Evolutionary conservation across 2,888 invertebrate genomes (phyloP).

Genomic region (Drosophila kanekoi): DNA sequence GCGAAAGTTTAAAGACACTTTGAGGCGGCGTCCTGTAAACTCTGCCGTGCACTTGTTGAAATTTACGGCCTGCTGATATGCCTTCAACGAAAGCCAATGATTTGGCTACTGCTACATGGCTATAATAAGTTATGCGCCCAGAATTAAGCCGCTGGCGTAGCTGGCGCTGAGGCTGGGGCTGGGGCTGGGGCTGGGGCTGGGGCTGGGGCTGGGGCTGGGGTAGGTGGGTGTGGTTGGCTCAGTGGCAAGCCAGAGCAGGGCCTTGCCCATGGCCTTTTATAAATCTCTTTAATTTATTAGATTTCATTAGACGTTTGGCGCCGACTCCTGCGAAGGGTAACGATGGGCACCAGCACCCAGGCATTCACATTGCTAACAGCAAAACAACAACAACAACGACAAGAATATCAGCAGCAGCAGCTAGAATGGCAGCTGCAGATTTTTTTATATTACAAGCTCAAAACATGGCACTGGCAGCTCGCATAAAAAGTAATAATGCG

Average conservation of each 20-base stretch:
- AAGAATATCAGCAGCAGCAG: neutral
- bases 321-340: slow-evolving; percentile 51
- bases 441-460: slow-evolving; percentile 74
- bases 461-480: slow-evolving; percentile 54
- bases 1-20: slow-evolving; percentile 48
- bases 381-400: slow-evolving; percentile 5
- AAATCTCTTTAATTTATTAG: slow-evolving; percentile 80
- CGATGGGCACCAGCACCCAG: slow-evolving; percentile 5
- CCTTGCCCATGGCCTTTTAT: slow-evolving; percentile 62
- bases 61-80: slow-evolving; percentile 58
- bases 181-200: neutral
- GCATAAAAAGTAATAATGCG: slow-evolving; percentile 72
- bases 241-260: neutral
- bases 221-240: neutral
- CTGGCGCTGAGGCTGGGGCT: neutral
- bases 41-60: slow-evolving; percentile 57
- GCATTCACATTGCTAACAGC: slow-evolving; percentile 18
- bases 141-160: slow-evolving; percentile 48
- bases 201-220: neutral
- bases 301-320: slow-evolving; percentile 78
- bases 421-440: slow-evolving; percentile 34
- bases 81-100: slow-evolving; percentile 53
- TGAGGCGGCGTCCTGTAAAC: neutral
- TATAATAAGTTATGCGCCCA: slow-evolving; percentile 56
- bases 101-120: slow-evolving; percentile 41